Evolutionary conservation across 2,113 vertebrate species (phyloP).

Genomic region (Alligator mississippiensis): DNA sequence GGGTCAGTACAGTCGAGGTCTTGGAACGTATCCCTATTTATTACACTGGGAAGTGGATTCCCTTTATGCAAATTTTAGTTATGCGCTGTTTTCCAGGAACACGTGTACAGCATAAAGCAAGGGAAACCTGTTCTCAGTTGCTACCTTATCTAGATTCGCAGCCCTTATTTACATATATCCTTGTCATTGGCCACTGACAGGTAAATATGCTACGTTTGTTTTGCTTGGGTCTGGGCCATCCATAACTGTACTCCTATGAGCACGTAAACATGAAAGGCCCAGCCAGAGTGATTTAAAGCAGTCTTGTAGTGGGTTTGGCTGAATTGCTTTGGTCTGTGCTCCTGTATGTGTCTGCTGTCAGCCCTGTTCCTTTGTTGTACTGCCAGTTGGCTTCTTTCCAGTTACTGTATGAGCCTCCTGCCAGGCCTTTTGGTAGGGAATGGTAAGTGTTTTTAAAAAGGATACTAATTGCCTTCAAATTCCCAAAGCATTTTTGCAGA

Average conservation of each 20-base stretch:
- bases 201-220: not conserved
- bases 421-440: not conserved
- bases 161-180: rapidly evolving
- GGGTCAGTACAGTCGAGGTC: too few relatives aligned
- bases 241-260: not conserved
- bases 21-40: too few relatives aligned
- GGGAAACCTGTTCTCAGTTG: too few relatives aligned
- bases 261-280: not conserved
- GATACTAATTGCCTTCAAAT: not conserved
- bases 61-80: too few relatives aligned
- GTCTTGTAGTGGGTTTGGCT: not conserved
- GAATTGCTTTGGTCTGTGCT: not conserved
- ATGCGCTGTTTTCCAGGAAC: too few relatives aligned
- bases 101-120: too few relatives aligned
- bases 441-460: not conserved
- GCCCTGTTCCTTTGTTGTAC: not conserved
- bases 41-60: too few relatives aligned
- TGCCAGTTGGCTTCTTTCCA: constrained; percentile 17
- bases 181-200: too few relatives aligned
- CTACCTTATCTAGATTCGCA: rapidly evolving
- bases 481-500: not conserved
- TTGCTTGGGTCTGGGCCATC: not conserved
- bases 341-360: not conserved
- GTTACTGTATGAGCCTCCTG: not conserved
- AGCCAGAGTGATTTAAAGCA: not conserved